These are phyloP conservation scores for Sebastes fasciatus DNA, from an alignment of 2,113 vertebrate genomes.

Conservation along the genomic window DNA sequence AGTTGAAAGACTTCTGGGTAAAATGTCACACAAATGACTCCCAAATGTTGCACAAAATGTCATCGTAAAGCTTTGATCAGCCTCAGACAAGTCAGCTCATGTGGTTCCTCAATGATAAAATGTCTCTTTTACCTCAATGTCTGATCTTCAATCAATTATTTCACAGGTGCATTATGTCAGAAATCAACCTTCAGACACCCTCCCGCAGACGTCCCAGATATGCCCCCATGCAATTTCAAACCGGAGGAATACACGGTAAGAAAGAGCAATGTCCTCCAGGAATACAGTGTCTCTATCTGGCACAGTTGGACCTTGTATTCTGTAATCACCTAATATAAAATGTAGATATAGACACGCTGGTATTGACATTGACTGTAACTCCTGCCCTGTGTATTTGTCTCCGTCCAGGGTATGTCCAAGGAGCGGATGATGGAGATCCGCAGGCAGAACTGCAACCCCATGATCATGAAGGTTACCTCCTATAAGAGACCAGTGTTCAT, in stretches of 20 bases:
- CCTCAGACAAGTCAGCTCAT: not conserved
- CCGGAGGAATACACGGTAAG: conserved; percentile 90
- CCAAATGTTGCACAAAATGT: conserved; percentile 2
- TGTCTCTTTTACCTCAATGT: not conserved
- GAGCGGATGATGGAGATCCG: conserved; percentile 85
- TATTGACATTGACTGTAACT: not conserved
- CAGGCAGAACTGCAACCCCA: conserved; percentile 82
- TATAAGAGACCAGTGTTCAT: conserved; percentile 90
- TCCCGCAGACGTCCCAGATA: conserved; percentile 73
- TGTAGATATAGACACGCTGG: not conserved
- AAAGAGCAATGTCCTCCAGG: not conserved
- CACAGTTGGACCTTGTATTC: not conserved
- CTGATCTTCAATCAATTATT: not conserved
- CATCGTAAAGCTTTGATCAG: not conserved
- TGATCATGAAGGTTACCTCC: conserved; percentile 75
- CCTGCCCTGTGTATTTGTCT: not conserved
- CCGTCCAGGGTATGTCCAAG: conserved; percentile 82
- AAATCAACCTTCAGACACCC: conserved; percentile 72
- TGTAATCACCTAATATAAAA: not conserved
- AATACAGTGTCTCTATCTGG: not conserved
- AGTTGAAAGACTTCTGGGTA: not conserved
- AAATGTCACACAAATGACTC: not conserved
- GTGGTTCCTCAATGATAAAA: not conserved
- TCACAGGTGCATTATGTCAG: conserved; percentile 80
- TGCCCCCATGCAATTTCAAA: conserved; percentile 91